phyloP scores from a whole-genome alignment of 2,113 vertebrate species.

The Rhynchopsitta pachyrhyncha region DNA sequence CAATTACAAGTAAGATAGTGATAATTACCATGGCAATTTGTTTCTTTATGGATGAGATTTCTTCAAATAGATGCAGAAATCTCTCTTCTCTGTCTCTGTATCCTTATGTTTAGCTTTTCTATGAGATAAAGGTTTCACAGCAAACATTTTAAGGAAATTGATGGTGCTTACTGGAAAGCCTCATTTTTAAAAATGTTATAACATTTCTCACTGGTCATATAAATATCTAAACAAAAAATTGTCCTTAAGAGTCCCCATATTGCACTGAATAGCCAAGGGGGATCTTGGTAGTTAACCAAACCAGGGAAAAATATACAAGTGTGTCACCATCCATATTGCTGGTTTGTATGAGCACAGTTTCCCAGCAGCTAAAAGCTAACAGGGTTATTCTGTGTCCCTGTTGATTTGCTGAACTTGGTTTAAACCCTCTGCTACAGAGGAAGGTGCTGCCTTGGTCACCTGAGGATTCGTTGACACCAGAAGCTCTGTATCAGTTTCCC shows the following conservation, averaged over 20 bases:
- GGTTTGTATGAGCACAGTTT: background rate
- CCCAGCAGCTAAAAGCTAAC: background rate
- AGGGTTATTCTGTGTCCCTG: background rate
- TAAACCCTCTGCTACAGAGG: background rate
- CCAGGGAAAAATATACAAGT: accelerated
- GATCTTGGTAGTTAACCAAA: background rate
- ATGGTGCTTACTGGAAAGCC: constrained; percentile 43
- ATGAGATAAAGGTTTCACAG: constrained; percentile 40
- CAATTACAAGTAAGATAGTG: constrained; percentile 35
- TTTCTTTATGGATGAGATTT: constrained; percentile 67
- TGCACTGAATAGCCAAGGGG: background rate
- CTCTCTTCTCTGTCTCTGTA: constrained; percentile 35
- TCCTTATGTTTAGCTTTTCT: constrained; percentile 58
- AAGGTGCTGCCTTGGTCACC: background rate
- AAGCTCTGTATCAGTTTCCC: accelerated
- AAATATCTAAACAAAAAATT: background rate
- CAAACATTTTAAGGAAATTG: constrained; percentile 63
- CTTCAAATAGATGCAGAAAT: constrained; percentile 66
- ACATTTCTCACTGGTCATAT: background rate
- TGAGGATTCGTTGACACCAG: accelerated
- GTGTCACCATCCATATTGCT: background rate
- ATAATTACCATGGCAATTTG: constrained; percentile 69
- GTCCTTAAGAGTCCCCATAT: background rate
- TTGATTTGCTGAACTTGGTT: background rate
- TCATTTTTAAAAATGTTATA: background rate